Base-by-base conservation (phyloP, 2,113 vertebrate genomes). In the Hyaena hyaena region DNA sequence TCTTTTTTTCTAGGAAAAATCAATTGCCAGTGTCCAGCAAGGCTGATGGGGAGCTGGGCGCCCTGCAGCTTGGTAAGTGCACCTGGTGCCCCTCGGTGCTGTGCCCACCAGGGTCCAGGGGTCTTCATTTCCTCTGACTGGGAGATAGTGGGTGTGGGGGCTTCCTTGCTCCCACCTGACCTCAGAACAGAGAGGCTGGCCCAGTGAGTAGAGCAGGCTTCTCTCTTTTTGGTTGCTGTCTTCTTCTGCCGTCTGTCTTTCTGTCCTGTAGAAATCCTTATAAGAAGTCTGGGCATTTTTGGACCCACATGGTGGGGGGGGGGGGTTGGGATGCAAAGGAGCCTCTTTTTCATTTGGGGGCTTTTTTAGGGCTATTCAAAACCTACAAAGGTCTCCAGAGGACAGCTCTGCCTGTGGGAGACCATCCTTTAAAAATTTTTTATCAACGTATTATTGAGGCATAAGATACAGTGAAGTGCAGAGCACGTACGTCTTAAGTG, bases 41-140 rank as follows among this genome's bases (percentile, higher is more conserved):
- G 93, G 97, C 96, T 31, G 97, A 97, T 26, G 93, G 98, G 77
- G 89, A 98, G 17, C 96, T 96, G 79, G 98, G 97, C 24, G 98
- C 97, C 87, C 98, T 99, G 96, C 98, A 98, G 85, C 97, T 99
- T 68, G 99, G 99, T 99, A 98, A 96, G 98, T 97, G 94, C 35
- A 26, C 2, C 21, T 39, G 74, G 63, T 91, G 43, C 68, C 48
- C 50, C 81, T 1, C 39, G 39, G 0, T 16, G 1, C 61, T 74
- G 7, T 76, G 84, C 43, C 93, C 28, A 31, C 65, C 26, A 50
- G 76, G 68, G 74, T 8, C 39, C 19, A 1, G 88, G 1, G 8
- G 16, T 2, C 76, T 33, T 26, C 4, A 0, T 31, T 43, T 31
- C 28, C 48, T 58, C 58, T 3, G 0, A 6, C 5, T 58, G 74